A percentile compares a stretch with the other conserved stretches of the same genome.
These are phyloP conservation scores for Fregetta grallaria DNA, from an alignment of 2,113 vertebrate genomes.

Conservation along the genomic window DNA sequence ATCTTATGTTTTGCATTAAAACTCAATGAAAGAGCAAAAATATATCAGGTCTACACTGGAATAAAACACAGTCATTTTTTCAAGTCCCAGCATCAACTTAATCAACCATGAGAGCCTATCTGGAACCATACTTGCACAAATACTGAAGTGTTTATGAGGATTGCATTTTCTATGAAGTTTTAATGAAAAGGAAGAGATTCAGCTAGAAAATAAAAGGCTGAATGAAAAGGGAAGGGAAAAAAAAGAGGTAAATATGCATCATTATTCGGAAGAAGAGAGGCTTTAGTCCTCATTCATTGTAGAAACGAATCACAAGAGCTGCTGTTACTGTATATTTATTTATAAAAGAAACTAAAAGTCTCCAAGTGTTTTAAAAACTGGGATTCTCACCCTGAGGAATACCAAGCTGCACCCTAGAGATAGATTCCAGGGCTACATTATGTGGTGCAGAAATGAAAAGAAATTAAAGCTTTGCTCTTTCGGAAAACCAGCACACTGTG, in stretches of 20 bases:
- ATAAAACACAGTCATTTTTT: not conserved
- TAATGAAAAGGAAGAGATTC: not conserved
- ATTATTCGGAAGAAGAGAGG: not conserved
- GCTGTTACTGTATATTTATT: not conserved
- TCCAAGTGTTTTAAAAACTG: not conserved
- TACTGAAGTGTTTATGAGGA: not conserved
- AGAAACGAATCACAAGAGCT: not conserved
- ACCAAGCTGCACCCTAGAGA: not conserved
- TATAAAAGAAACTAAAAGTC: not conserved
- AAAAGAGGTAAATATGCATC: not conserved
- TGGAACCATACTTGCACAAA: not conserved
- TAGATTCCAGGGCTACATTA: not conserved
- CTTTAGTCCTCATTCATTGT: not conserved
- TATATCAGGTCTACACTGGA: not conserved
- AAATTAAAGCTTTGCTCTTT: not conserved
- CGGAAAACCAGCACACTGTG: not conserved
- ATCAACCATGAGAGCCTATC: not conserved
- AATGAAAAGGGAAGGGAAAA: not conserved
- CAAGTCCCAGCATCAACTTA: not conserved
- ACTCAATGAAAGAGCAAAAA: not conserved
- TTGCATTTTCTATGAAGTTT: not conserved
- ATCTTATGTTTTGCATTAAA: not conserved
- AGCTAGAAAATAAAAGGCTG: not conserved
- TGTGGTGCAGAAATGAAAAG: not conserved
- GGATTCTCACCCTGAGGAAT: not conserved